Conservation (phyloP, 2,797 vertebrate genomes). For the Apodemus agrarius region DNA sequence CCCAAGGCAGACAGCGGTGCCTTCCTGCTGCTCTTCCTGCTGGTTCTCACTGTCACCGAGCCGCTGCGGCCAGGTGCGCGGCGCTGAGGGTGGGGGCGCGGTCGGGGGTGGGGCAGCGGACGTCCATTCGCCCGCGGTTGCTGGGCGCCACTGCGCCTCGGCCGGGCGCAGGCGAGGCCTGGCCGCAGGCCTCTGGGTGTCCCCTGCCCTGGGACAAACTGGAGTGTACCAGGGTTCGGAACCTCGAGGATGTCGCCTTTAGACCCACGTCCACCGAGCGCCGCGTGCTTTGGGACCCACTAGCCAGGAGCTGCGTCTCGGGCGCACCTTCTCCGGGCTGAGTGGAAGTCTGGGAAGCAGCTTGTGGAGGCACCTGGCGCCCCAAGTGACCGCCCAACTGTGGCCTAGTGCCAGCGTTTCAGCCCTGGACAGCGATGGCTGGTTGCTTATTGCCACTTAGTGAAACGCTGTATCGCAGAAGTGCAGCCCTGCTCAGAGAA, state of each 20-base stretch:
- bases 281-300: background rate
- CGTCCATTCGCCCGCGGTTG: background rate
- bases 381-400: background rate
- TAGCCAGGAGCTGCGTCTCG: background rate
- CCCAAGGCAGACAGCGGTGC: constrained; percentile 96
- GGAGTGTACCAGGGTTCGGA: background rate
- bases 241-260: background rate
- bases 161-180: background rate
- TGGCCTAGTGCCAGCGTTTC: background rate
- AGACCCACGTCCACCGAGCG: background rate
- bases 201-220: background rate
- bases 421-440: background rate
- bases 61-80: constrained; percentile 95
- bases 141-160: background rate
- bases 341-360: background rate
- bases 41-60: constrained; percentile 94
- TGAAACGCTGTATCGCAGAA: background rate
- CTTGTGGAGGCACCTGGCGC: background rate
- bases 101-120: background rate
- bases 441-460: background rate
- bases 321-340: background rate
- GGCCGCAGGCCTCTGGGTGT: background rate
- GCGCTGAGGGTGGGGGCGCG: background rate
- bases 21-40: constrained; percentile 95
- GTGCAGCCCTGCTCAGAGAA: background rate